These are phyloP conservation scores for Saccostrea glomerata DNA, from an alignment of 1,140 invertebrate genomes.

Conservation along the genomic window DNA sequence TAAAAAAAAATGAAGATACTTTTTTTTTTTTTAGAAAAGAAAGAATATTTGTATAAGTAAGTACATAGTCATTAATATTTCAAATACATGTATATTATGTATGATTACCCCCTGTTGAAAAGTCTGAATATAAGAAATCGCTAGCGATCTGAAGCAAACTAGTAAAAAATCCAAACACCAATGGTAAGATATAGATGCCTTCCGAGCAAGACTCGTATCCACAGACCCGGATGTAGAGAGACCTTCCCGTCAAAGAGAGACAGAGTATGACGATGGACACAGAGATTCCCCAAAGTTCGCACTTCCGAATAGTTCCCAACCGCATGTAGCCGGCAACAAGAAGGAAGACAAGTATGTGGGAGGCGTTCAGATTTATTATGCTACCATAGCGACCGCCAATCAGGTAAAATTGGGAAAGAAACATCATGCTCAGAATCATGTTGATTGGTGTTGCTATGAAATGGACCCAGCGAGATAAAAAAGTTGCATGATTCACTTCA, in stretches of 20 bases:
- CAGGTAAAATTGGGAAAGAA: background rate
- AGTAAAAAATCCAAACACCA: conserved; percentile 9
- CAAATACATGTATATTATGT: background rate
- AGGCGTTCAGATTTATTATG: conserved; percentile 16
- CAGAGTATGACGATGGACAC: background rate
- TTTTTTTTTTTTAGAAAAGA: background rate
- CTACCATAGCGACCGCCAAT: background rate
- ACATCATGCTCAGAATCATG: conserved; percentile 21
- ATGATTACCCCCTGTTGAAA: background rate
- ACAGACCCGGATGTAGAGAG: conserved; percentile 1
- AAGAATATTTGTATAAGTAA: background rate
- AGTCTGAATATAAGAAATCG: background rate
- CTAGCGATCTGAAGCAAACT: background rate
- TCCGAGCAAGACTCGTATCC: conserved; percentile 26
- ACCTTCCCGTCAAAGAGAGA: conserved; percentile 10
- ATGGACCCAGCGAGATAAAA: conserved; percentile 8
- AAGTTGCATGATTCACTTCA: background rate
- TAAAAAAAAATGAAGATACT: no score
- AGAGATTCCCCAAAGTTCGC: background rate
- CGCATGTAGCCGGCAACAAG: conserved; percentile 8
- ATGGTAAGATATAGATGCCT: conserved; percentile 17
- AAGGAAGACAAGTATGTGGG: background rate
- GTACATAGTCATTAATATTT: background rate
- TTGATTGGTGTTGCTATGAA: conserved; percentile 21
- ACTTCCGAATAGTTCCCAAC: background rate